phyloP scores from a whole-genome alignment of 2,797 vertebrate species.

The Squalus acanthias region DNA sequence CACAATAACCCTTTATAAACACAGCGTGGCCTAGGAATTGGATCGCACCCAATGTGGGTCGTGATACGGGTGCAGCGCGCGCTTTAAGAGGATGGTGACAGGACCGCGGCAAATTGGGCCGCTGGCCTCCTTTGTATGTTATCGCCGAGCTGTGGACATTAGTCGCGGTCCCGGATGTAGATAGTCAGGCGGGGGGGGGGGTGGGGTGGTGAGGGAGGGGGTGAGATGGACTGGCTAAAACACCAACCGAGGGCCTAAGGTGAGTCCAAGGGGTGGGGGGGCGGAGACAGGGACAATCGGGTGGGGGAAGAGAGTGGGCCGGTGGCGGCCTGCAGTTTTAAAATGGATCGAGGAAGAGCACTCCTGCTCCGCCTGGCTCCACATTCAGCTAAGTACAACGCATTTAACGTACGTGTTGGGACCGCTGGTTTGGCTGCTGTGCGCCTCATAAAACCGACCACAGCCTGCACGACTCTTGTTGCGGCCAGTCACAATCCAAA shows the following conservation, averaged over 20 bases:
- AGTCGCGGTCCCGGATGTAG: too few relatives aligned
- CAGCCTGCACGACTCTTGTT: background rate
- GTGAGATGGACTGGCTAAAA: background rate
- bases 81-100: background rate
- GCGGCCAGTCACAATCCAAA: background rate
- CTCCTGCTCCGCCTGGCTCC: background rate
- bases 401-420: background rate
- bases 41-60: background rate
- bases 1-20: background rate
- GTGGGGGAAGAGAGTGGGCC: background rate
- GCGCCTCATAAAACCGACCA: background rate
- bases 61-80: background rate
- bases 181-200: background rate
- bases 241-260: background rate
- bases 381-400: background rate
- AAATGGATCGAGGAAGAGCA: too few relatives aligned
- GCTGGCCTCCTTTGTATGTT: background rate
- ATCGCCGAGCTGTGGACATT: too few relatives aligned
- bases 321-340: background rate
- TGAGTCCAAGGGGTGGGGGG: too few relatives aligned
- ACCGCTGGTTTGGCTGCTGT: background rate
- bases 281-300: background rate
- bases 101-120: background rate
- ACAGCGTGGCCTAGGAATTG: background rate
- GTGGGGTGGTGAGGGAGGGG: background rate